These are phyloP conservation scores for Trididemnum miniatum DNA, from an alignment of 23 tunicate genomes.

Conservation along the genomic window DNA sequence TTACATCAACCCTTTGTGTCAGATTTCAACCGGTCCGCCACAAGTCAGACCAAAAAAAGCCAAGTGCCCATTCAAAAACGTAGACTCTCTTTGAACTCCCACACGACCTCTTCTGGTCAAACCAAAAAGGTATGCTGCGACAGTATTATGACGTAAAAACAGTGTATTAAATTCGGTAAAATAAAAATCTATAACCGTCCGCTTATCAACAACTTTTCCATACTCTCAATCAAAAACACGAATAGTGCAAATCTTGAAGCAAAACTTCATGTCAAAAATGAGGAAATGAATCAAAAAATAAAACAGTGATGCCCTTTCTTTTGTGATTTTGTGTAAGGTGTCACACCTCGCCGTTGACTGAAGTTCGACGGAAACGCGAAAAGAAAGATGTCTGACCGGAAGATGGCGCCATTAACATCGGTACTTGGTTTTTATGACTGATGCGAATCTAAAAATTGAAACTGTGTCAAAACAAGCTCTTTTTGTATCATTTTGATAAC, in stretches of 20 bases:
- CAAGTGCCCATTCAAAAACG: no score
- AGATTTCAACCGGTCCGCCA: no score
- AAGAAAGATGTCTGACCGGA: constrained; percentile 50
- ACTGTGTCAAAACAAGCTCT: no score
- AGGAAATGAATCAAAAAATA: background rate
- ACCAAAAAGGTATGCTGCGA: no score
- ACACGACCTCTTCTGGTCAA: no score
- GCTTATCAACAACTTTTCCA: background rate
- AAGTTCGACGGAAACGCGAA: constrained; percentile 43
- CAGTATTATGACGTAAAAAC: no score
- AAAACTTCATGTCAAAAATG: background rate
- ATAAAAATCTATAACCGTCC: background rate
- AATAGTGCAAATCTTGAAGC: background rate
- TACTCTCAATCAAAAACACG: background rate
- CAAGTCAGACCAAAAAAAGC: no score
- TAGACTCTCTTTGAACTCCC: no score
- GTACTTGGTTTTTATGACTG: constrained; percentile 80
- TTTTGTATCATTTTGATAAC: no score
- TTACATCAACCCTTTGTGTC: no score
- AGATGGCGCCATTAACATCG: constrained; percentile 75
- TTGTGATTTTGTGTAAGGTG: no score
- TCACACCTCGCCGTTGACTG: constrained; percentile 4
- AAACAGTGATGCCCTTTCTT: background rate
- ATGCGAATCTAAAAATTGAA: constrained; percentile 46
- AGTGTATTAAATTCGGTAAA: no score